These are phyloP conservation scores for Odontophorus gujanensis DNA, from an alignment of 2,113 vertebrate species.

Conservation along the genomic window DNA sequence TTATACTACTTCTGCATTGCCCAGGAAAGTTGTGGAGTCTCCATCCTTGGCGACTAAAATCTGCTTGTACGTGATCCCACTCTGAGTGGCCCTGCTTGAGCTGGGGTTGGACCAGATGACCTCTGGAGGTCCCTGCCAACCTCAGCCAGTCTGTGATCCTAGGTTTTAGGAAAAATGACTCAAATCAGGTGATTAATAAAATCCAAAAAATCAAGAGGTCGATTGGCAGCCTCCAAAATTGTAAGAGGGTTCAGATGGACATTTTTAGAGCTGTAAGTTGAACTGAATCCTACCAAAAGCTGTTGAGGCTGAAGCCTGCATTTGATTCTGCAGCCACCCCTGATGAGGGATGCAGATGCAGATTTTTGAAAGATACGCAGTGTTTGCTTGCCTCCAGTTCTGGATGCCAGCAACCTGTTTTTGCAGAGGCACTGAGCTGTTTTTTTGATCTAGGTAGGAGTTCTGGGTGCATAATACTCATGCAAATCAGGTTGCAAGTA, in stretches of 20 bases:
- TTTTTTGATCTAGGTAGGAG: conserved; percentile 71
- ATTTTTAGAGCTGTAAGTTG: not conserved
- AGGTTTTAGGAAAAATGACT: not conserved
- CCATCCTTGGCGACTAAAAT: not conserved
- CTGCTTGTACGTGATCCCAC: not conserved
- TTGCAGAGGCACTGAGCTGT: not conserved
- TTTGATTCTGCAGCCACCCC: not conserved
- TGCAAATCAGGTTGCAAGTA: conserved; percentile 54
- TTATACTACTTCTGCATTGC: not conserved
- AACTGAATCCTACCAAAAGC: not conserved
- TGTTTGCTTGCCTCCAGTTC: not conserved
- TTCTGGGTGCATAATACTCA: conserved; percentile 43
- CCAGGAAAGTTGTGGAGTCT: not conserved
- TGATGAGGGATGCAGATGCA: not conserved
- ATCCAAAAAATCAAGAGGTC: not conserved
- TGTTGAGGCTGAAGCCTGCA: not conserved
- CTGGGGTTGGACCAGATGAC: not conserved
- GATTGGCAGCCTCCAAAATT: not conserved
- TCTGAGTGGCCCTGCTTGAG: not conserved
- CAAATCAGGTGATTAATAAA: not conserved
- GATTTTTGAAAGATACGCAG: not conserved
- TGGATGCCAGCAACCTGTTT: conserved; percentile 32
- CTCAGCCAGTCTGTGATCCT: not conserved
- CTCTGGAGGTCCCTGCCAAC: not conserved
- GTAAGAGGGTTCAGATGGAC: not conserved